These are phyloP conservation scores for Baronia brevicornis DNA, from an alignment of 2,888 invertebrate genomes.

Conservation along the genomic window DNA sequence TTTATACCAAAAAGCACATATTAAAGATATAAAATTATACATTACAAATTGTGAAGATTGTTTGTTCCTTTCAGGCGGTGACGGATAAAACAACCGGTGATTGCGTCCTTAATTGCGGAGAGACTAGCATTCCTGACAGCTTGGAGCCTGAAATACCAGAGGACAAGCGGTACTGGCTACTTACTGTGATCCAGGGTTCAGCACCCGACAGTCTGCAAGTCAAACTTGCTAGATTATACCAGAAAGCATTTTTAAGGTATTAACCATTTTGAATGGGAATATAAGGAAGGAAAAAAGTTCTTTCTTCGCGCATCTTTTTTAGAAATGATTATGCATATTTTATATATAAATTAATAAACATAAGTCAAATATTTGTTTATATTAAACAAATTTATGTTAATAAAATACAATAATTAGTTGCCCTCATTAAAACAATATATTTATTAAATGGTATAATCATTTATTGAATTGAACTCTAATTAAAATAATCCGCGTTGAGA, in stretches of 20 bases:
- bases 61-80: constrained; percentile 44
- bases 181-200: constrained; percentile 81
- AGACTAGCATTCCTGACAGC: constrained; percentile 56
- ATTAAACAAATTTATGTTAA: no score
- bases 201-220: constrained; percentile 81
- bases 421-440: no score
- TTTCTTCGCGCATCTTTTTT: background rate
- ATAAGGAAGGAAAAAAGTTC: no score
- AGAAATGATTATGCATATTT: background rate
- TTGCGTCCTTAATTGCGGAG: constrained; percentile 71
- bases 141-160: constrained; percentile 74
- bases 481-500: no score
- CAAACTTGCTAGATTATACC: constrained; percentile 84
- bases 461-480: no score
- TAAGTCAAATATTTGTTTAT: no score
- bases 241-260: constrained; percentile 87
- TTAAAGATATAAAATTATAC: background rate
- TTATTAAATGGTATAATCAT: no score
- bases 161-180: constrained; percentile 85
- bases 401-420: no score
- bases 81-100: constrained; percentile 66
- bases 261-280: no score
- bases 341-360: background rate
- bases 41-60: constrained; percentile 7
- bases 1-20: no score